Evolutionary conservation across 2,797 vertebrate genomes (phyloP).

Genomic region (Ctenopoma multispine): DNA sequence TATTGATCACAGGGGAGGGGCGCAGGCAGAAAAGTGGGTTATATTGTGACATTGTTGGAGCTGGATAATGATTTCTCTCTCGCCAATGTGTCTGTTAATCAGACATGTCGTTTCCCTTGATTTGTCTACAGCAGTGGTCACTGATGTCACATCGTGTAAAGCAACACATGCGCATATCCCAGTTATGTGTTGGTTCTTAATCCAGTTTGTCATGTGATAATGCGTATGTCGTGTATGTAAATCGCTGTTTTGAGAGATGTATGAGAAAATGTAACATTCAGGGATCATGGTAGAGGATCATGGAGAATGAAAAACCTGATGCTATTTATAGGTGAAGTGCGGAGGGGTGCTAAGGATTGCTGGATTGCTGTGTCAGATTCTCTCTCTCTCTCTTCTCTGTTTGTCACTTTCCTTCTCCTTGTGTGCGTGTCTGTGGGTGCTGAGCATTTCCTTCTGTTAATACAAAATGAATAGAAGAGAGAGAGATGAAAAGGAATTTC

Average conservation of each 20-base stretch:
- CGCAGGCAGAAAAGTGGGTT: slow-evolving; percentile 22
- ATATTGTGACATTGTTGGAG: slow-evolving; percentile 24
- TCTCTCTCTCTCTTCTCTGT: slow-evolving; percentile 13
- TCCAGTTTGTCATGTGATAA: not conserved
- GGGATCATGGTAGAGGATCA: slow-evolving; percentile 50
- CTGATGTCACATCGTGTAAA: not conserved
- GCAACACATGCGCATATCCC: slow-evolving; percentile 18
- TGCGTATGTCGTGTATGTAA: not conserved
- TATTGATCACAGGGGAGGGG: slow-evolving; percentile 44
- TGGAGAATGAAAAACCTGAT: slow-evolving; percentile 58
- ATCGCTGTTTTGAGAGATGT: not conserved
- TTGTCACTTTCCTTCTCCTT: slow-evolving; percentile 5
- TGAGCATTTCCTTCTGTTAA: slow-evolving; percentile 27
- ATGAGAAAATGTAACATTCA: slow-evolving; percentile 27
- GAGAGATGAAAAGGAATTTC: slow-evolving; percentile 53
- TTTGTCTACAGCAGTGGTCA: not conserved
- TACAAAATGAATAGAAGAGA: slow-evolving; percentile 34
- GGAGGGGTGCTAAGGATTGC: slow-evolving; percentile 76
- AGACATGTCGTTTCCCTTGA: not conserved
- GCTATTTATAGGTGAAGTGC: slow-evolving; percentile 82
- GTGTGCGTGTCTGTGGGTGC: slow-evolving; percentile 1
- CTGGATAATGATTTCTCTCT: slow-evolving; percentile 36
- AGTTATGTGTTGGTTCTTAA: not conserved
- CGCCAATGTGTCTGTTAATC: slow-evolving; percentile 21
- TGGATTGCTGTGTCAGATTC: slow-evolving; percentile 81